Conservation (phyloP, 2,113 vertebrate species). For the Brachyhypopomus occidentalis region DNA sequence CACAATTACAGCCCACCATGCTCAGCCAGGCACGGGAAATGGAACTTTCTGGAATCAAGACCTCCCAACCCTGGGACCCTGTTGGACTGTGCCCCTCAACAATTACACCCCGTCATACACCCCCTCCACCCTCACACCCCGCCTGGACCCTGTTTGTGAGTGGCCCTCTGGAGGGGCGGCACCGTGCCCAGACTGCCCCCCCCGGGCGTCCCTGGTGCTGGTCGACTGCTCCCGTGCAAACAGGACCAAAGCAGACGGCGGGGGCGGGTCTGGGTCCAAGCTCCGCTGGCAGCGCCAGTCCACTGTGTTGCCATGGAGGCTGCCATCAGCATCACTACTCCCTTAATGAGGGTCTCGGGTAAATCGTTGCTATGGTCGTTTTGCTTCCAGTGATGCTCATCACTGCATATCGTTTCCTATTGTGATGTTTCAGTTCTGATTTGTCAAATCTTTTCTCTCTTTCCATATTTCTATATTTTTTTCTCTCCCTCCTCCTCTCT, state of each 20-base stretch:
- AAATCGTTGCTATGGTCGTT: background rate
- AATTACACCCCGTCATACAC: slow-evolving; percentile 51
- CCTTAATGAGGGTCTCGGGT: background rate
- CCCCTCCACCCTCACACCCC: slow-evolving; percentile 39
- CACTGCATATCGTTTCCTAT: background rate
- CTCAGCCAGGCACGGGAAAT: slow-evolving; percentile 72
- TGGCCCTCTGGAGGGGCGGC: slow-evolving; percentile 48
- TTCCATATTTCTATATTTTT: slow-evolving; percentile 33
- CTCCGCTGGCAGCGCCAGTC: background rate
- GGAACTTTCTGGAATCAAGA: slow-evolving; percentile 67
- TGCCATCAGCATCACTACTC: background rate
- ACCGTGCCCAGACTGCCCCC: slow-evolving; percentile 32
- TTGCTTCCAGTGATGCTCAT: slow-evolving; percentile 22
- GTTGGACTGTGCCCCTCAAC: slow-evolving; percentile 61
- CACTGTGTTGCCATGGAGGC: no score
- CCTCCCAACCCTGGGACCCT: slow-evolving; percentile 64
- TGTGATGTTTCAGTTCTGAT: slow-evolving; percentile 4
- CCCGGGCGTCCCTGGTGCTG: slow-evolving; percentile 28
- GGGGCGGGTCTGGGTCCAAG: slow-evolving; percentile 21
- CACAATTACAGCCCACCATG: slow-evolving; percentile 72
- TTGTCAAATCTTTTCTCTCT: slow-evolving; percentile 4
- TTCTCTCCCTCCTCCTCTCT: slow-evolving; percentile 31
- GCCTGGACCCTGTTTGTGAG: slow-evolving; percentile 46
- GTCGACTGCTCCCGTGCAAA: slow-evolving; percentile 40
- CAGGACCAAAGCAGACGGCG: slow-evolving; percentile 12